Evolutionary conservation across 2,113 vertebrate species (phyloP).

Genomic region (Acanthisitta chloris): DNA sequence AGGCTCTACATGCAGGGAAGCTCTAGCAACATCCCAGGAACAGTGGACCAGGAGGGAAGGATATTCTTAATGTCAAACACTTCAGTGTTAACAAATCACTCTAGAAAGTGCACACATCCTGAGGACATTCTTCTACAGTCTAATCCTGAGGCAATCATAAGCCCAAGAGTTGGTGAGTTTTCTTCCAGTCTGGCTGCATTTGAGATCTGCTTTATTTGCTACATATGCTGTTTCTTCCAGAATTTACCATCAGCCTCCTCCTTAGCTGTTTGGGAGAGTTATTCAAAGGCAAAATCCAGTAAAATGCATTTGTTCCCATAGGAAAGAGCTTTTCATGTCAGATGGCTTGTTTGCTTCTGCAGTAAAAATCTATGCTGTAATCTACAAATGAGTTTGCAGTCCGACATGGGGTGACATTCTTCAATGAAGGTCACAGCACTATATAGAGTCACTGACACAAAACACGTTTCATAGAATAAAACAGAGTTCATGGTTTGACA

Average conservation of each 20-base stretch:
- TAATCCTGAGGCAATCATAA: neutral
- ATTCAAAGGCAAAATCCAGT: neutral
- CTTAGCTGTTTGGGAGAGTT: neutral
- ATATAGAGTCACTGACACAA: conserved; percentile 1
- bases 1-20: neutral
- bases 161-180: neutral
- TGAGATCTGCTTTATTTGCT: neutral
- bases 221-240: neutral
- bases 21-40: neutral
- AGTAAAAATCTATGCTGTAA: conserved; percentile 13
- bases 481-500: conserved; percentile 9
- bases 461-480: neutral
- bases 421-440: neutral
- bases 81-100: neutral
- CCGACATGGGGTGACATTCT: neutral
- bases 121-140: neutral
- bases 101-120: neutral
- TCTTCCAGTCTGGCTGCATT: neutral
- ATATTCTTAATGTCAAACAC: neutral
- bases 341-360: neutral
- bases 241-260: neutral
- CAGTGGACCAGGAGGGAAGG: neutral
- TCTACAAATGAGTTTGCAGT: conserved; percentile 10
- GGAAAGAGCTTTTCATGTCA: neutral
- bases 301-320: neutral